Evolutionary conservation across 64 coral and sea anemone genomes (phyloP).

Genomic region (Anthopleura sola): DNA sequence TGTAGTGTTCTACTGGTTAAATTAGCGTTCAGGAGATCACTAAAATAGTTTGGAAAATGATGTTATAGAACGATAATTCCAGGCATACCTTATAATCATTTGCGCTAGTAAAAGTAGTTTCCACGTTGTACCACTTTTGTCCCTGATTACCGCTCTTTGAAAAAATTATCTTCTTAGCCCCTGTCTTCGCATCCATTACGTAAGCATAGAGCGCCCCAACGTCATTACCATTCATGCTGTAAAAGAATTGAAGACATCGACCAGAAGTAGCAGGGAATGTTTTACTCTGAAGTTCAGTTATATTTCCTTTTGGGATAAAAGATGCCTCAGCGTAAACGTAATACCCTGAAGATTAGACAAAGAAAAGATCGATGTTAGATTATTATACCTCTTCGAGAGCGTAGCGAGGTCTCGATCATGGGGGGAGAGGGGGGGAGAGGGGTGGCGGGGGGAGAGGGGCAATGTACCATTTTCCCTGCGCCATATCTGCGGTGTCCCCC

Average conservation of each 20-base stretch:
- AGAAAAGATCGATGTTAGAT: too few relatives aligned
- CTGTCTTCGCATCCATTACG: neutral
- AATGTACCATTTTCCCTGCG: too few relatives aligned
- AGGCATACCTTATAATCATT: conserved; percentile 23
- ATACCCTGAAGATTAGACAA: neutral
- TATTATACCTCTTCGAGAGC: too few relatives aligned
- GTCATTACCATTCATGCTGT: conserved; percentile 63
- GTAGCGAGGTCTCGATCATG: too few relatives aligned
- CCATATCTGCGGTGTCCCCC: too few relatives aligned
- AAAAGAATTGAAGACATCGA: conserved; percentile 60
- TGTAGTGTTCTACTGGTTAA: too few relatives aligned
- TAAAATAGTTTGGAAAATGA: too few relatives aligned
- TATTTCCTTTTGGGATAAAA: conserved; percentile 41
- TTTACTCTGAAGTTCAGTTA: conserved; percentile 44
- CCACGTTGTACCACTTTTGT: conserved; percentile 34
- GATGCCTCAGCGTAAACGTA: conserved; percentile 69
- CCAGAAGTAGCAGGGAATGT: conserved; percentile 27
- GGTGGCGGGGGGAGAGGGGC: too few relatives aligned
- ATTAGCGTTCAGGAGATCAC: too few relatives aligned
- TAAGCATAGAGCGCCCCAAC: conserved; percentile 44
- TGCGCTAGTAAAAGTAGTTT: conserved; percentile 16
- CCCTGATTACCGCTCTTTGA: conserved; percentile 57
- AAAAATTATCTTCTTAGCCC: conserved; percentile 4
- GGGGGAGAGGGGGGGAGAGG: too few relatives aligned
- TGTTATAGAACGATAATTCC: too few relatives aligned